Evolutionary conservation across 1,140 invertebrate species (phyloP).

Genomic region (Oppia nitens): DNA sequence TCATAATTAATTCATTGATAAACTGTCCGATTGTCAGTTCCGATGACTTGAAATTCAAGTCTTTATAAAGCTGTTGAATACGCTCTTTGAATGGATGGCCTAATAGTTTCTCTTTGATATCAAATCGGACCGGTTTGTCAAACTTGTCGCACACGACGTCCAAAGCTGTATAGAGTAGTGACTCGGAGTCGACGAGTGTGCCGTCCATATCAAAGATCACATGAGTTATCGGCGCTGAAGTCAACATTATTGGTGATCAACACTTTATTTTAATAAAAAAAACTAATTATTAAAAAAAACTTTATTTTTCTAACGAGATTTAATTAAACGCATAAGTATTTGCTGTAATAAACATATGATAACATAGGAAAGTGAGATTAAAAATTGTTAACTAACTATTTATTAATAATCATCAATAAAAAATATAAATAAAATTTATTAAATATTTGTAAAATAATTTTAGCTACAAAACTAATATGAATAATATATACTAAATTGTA

Average conservation of each 20-base stretch:
- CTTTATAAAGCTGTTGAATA: not conserved
- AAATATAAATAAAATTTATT: too few relatives aligned
- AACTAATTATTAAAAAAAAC: too few relatives aligned
- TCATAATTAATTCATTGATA: not conserved
- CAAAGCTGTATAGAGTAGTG: not conserved
- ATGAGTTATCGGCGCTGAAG: slow-evolving; percentile 15
- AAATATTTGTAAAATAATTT: too few relatives aligned
- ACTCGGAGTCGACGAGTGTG: slow-evolving; percentile 13
- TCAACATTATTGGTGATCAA: not conserved
- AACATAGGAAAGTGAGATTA: too few relatives aligned
- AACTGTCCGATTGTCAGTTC: not conserved
- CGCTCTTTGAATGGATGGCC: not conserved
- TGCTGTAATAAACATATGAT: too few relatives aligned
- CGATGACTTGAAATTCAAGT: not conserved
- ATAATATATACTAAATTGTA: too few relatives aligned
- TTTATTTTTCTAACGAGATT: too few relatives aligned
- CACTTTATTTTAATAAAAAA: too few relatives aligned
- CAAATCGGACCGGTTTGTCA: not conserved
- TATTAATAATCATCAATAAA: too few relatives aligned
- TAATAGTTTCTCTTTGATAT: not conserved
- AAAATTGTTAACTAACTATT: too few relatives aligned
- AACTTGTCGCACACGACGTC: not conserved
- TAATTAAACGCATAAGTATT: too few relatives aligned
- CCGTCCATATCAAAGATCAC: slow-evolving; percentile 20
- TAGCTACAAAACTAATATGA: too few relatives aligned